Evolutionary conservation across 2,797 vertebrate genomes (phyloP), one percentile per base, ranked within the genome.

Genomic region (Zenarchopterus dispar): DNA sequence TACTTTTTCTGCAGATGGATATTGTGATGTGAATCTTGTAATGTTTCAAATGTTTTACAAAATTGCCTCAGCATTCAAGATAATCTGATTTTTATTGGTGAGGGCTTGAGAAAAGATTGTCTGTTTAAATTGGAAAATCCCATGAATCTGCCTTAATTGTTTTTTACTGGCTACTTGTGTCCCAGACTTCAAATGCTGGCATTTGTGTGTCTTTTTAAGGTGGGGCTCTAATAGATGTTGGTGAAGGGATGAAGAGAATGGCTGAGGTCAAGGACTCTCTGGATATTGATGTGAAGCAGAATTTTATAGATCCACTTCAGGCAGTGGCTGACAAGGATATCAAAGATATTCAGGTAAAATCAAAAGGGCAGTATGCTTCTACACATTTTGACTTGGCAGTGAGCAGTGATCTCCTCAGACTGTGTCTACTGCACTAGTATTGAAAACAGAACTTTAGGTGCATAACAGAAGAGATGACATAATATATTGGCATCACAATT

Each of bases 211-310:
- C 10, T 43, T 0, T 22, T 69, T 0, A 70, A 98, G 97, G 97
- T 0, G 95, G 94, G 0, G 97, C 98, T 2, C 91, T 99, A 22
- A 53, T 94, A 1, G 97, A 97, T 0, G 93, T 96, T 0, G 98
- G 97, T 0, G 97, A 99, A 8, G 91, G 97, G 2, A 99, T 99
- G 97, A 97, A 94, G 77, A 94, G 93, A 62, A 61, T 99, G 92
- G 93, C 96, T 0, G 95, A 98, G 76, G 93, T 97, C 58, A 99
- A 99, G 86, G 96, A 99, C 84, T 96, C 95, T 0, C 86, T 99
- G 88, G 98, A 99, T 80, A 98, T 99, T 1, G 96, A 98, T 28
- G 97, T 99, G 68, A 99, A 99, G 73, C 98, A 99, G 64, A 99
- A 99, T 80, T 98, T 99, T 78, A 95, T 99, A 0, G 98, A 99